Base-by-base conservation (phyloP, 2,113 vertebrate species). In the Bujurquina vittata region DNA sequence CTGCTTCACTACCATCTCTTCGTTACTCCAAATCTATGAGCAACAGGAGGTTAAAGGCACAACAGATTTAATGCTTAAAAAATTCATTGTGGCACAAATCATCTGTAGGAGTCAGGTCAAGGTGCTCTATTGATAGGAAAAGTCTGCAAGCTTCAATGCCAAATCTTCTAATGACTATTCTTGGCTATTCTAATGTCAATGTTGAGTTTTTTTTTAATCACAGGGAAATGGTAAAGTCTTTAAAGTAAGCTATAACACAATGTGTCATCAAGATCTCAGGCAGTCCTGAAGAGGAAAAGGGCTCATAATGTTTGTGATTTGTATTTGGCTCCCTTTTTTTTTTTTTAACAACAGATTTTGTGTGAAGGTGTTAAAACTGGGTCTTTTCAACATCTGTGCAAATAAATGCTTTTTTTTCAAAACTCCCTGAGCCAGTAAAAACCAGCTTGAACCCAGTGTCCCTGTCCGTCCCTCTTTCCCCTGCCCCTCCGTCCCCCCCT, bases 261-360 rank as follows among this genome's bases (percentile, higher is more conserved):
- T 52, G 67, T 54, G 46, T 52, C 26, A 17, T 72, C 65, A 8
- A 52, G 26, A 31, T 18, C 65, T n/a, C 46, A 14, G 63, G 6
- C 6, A 17, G 49, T 7, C 49, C 17, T 18, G 7, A 52, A 17
- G 67, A 26, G 2, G 0, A 54, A 49, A 69, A 72, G 5, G 2
- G 67, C 10, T 31, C 46, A 72, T 31, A 31, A 72, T 72, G 26
- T 31, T 72, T 72, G 26, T 4, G 67, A 72, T 1, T 54, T 54
- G 26, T 33, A 54, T 54, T 72, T 33, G 46, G 8, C 26, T 54
- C 23, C 31, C 46, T n/a, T n/a, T n/a, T n/a, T 26, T 26, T 26
- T 26, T 0, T 23, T 72, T 72, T 8, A 26, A 0, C 2, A 2
- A 33, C 31, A 18, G 46, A 54, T 33, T 72, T 8, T 72, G 31